Conservation (phyloP, 2,888 invertebrate species). For the Drosophila leonis region DNA sequence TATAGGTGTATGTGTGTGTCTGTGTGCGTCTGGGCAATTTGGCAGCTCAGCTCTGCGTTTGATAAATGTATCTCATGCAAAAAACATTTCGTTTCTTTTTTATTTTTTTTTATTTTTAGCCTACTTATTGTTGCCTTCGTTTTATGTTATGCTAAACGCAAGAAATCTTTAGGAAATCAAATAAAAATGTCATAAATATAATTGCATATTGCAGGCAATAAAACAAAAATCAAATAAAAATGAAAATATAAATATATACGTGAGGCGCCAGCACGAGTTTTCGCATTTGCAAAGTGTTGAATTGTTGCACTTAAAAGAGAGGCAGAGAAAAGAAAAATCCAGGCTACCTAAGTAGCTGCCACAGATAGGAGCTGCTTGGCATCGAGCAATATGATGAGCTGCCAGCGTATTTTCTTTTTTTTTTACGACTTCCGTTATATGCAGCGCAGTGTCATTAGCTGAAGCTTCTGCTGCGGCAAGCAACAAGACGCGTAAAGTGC, state of each 20-base stretch:
- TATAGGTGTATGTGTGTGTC: slow-evolving; percentile 22
- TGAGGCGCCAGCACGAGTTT: slow-evolving; percentile 9
- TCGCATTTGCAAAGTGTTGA: slow-evolving; percentile 28
- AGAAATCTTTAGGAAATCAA: slow-evolving; percentile 74
- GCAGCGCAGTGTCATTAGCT: slow-evolving; percentile 59
- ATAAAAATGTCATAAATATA: slow-evolving; percentile 78
- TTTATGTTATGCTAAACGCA: slow-evolving; percentile 65
- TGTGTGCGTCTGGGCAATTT: slow-evolving; percentile 62
- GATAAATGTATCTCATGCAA: slow-evolving; percentile 67
- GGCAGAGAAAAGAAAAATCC: not conserved
- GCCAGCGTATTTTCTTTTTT: slow-evolving; percentile 38
- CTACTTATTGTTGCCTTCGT: slow-evolving; percentile 16
- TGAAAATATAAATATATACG: slow-evolving; percentile 7
- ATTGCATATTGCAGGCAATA: slow-evolving; percentile 58
- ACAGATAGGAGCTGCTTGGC: slow-evolving; percentile 33
- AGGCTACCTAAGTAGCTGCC: slow-evolving; percentile 21
- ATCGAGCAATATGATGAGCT: slow-evolving; percentile 41
- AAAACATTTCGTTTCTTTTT: slow-evolving; percentile 24
- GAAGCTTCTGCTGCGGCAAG: slow-evolving; percentile 25
- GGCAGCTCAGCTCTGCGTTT: slow-evolving; percentile 56
- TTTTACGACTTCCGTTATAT: slow-evolving; percentile 35
- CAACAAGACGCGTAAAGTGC: slow-evolving; percentile 15
- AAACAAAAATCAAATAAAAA: slow-evolving; percentile 35
- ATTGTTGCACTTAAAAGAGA: slow-evolving; percentile 13
- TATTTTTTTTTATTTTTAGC: slow-evolving; percentile 5